Percentiles rank a stretch among this genome's conserved stretches.
phyloP scores from a whole-genome alignment of 1,140 invertebrate species.

The Neuroterus valhalla region DNA sequence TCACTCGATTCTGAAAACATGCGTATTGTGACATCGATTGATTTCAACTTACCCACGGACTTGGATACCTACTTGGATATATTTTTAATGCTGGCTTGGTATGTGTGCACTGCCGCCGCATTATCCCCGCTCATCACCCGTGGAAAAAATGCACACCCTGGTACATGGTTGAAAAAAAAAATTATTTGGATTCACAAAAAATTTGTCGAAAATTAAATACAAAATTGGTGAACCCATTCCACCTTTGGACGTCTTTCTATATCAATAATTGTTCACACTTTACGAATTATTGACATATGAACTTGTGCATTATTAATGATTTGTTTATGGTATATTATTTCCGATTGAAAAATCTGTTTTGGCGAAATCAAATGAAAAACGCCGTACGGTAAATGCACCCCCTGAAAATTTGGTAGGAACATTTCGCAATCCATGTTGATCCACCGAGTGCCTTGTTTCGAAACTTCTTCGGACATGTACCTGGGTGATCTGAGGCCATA shows the following conservation, averaged over 20 bases:
- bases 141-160: slow-evolving; percentile 55
- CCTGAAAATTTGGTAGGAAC: slow-evolving; percentile 50
- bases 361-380: slow-evolving; percentile 38
- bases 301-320: neutral
- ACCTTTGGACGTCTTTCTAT: slow-evolving; percentile 4
- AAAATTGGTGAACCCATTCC: no score
- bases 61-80: slow-evolving; percentile 36
- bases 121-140: slow-evolving; percentile 59
- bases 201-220: neutral
- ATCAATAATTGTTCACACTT: no score
- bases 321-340: neutral
- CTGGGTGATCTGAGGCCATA: slow-evolving; percentile 72
- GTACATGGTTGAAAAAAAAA: slow-evolving; percentile 58
- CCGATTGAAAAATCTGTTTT: slow-evolving; percentile 17
- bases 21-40: slow-evolving; percentile 19
- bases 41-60: no score
- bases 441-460: slow-evolving; percentile 56
- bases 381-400: slow-evolving; percentile 1
- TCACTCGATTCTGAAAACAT: slow-evolving; percentile 8
- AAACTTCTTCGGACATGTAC: slow-evolving; percentile 72
- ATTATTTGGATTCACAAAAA: neutral
- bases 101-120: slow-evolving; percentile 66
- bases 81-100: slow-evolving; percentile 65
- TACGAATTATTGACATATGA: neutral
- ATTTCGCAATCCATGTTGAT: slow-evolving; percentile 61